phyloP scores from a whole-genome alignment of 1,140 invertebrate species.

The Batillaria attramentaria region DNA sequence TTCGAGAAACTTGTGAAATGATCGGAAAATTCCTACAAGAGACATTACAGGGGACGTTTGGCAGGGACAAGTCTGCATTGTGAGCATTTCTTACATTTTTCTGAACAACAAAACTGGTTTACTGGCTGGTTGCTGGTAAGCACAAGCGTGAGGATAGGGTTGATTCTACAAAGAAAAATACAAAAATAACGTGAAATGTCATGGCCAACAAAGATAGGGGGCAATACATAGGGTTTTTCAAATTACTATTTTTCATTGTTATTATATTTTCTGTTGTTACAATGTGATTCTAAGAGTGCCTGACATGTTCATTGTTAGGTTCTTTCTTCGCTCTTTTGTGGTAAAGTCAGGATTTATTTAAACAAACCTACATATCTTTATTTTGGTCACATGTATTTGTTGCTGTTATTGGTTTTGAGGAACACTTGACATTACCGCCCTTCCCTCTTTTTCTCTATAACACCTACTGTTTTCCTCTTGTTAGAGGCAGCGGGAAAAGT shows the following conservation, averaged over 20 bases:
- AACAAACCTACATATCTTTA: not conserved
- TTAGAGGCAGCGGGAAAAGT: not conserved
- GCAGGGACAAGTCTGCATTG: constrained; percentile 42
- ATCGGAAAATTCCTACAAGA: constrained; percentile 45
- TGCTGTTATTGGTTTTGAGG: not conserved
- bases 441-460: not conserved
- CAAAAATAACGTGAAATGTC: not conserved
- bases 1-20: constrained; percentile 43
- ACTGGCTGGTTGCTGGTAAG: too few relatives aligned
- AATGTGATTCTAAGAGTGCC: not conserved
- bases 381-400: not conserved
- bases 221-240: not conserved
- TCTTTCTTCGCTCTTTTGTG: not conserved
- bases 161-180: not conserved
- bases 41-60: constrained; percentile 44
- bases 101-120: not conserved
- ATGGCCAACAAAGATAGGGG: not conserved
- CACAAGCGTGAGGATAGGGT: too few relatives aligned
- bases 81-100: constrained; percentile 26
- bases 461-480: not conserved
- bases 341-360: not conserved
- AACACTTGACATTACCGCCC: not conserved
- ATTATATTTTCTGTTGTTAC: not conserved
- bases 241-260: not conserved
- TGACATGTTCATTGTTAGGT: not conserved